Evolutionary conservation across 2,797 vertebrate genomes (phyloP), one percentile per base, ranked within the genome.

Genomic region (Chiloscyllium punctatum): DNA sequence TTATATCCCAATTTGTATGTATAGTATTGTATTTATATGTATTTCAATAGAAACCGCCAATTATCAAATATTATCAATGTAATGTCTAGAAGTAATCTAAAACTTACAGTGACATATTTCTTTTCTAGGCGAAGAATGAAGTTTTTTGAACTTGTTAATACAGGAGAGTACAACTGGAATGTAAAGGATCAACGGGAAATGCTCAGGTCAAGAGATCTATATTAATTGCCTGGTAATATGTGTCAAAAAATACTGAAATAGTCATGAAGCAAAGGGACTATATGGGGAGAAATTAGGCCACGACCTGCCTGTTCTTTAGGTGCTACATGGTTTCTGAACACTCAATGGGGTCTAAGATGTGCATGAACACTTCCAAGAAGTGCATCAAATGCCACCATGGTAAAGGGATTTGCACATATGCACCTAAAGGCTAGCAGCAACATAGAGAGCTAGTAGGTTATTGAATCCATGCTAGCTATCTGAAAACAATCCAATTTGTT

Each of bases 71-170:
- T 94, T 72, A 21, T 42, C 15, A 62, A 90, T 57, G 9, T 51
- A 90, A 57, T 53, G 57, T 62, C 87, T n/a, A 57, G 27, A 57
- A 66, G 37, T 23, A 51, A 72, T 72, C 48, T 53, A 33, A 68
- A 62, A 92, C 23, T 84, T 84, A 57, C 51, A 88, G 11, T 1
- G 96, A 95, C 96, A 96, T 96, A 97, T 96, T 87, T 96, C 96
- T 97, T 84, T 96, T 97, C 95, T 97, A 99, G 99, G 97, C 99
- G 98, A 96, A 98, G 99, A 96, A 99, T 97, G 5, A 98, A 97
- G 30, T 99, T 99, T 98, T 99, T 99, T 97, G 98, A 99, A 97
- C 98, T 99, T 97, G 99, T 99, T 97, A 98, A 97, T 96, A 99
- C 99, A 97, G 98, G 98, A 96, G 98, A 98, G 96, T 99, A 99